Evolutionary conservation across 2,113 vertebrate species (phyloP).

Genomic region (Benitochromis conjunctus): DNA sequence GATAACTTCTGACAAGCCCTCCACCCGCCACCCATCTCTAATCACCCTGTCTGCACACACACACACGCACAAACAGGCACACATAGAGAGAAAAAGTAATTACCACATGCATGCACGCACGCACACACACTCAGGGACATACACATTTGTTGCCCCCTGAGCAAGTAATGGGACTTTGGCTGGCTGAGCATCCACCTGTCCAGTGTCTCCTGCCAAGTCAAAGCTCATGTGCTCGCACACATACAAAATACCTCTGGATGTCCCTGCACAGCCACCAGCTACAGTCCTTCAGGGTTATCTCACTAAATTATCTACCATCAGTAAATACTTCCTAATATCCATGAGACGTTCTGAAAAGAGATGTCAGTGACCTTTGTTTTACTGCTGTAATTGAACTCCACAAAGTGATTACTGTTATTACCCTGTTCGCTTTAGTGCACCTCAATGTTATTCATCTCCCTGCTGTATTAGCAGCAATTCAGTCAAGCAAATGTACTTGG

Average conservation of each 20-base stretch:
- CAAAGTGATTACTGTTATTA: conserved; percentile 39
- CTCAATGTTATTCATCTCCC: neutral
- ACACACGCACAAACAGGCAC: conserved; percentile 6
- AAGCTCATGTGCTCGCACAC: conserved; percentile 53
- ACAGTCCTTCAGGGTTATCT: conserved; percentile 31
- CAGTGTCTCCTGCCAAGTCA: conserved; percentile 56
- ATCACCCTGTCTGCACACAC: conserved; percentile 48
- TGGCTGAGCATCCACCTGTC: conserved; percentile 70
- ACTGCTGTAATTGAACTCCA: conserved; percentile 30
- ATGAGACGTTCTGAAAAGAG: neutral
- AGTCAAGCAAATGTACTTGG: neutral
- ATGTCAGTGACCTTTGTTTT: conserved; percentile 56
- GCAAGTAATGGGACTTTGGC: conserved; percentile 68
- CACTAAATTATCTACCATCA: conserved; percentile 45
- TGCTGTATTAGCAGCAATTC: neutral
- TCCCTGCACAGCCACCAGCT: conserved; percentile 41
- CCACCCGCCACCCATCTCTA: conserved; percentile 58
- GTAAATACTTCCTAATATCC: conserved; percentile 49
- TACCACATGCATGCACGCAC: conserved; percentile 38
- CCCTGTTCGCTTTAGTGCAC: conserved; percentile 9
- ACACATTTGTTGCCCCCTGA: conserved; percentile 50
- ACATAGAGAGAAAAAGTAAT: conserved; percentile 61
- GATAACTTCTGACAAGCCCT: conserved; percentile 72
- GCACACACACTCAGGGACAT: neutral
- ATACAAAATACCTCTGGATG: conserved; percentile 65